Percentiles rank a stretch among this genome's conserved stretches.
phyloP scores from a whole-genome alignment of 2,797 vertebrate species.

The Rhinella marina region DNA sequence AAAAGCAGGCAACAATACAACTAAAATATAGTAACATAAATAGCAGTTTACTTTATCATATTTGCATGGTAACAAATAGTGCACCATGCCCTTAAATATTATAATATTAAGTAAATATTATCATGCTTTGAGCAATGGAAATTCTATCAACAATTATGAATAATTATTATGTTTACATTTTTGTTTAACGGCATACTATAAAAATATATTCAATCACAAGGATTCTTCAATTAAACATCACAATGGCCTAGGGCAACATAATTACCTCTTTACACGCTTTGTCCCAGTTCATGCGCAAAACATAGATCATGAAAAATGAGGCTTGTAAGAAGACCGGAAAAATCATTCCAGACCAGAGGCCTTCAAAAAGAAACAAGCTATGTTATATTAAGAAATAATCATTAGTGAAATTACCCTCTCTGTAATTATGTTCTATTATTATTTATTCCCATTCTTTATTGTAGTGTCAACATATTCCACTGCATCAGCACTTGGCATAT shows the following conservation, averaged over 20 bases:
- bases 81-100: no score
- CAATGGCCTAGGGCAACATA: neutral
- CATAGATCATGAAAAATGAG: slow-evolving; percentile 74
- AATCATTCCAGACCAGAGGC: slow-evolving; percentile 86
- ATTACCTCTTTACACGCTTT: slow-evolving; percentile 81
- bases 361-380: slow-evolving; percentile 67
- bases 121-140: no score
- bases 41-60: no score
- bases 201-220: no score
- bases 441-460: neutral
- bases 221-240: no score
- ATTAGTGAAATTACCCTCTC: neutral
- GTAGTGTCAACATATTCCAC: no score
- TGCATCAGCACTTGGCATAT: no score
- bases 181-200: no score
- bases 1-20: no score
- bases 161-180: neutral
- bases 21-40: no score
- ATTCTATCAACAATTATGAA: neutral
- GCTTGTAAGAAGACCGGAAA: slow-evolving; percentile 77
- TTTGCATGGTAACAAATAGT: no score
- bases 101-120: no score
- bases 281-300: slow-evolving; percentile 82
- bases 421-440: neutral
- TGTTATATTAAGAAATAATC: neutral